phyloP scores from a whole-genome alignment of 2,113 vertebrate species.

The Zapus hudsonius region DNA sequence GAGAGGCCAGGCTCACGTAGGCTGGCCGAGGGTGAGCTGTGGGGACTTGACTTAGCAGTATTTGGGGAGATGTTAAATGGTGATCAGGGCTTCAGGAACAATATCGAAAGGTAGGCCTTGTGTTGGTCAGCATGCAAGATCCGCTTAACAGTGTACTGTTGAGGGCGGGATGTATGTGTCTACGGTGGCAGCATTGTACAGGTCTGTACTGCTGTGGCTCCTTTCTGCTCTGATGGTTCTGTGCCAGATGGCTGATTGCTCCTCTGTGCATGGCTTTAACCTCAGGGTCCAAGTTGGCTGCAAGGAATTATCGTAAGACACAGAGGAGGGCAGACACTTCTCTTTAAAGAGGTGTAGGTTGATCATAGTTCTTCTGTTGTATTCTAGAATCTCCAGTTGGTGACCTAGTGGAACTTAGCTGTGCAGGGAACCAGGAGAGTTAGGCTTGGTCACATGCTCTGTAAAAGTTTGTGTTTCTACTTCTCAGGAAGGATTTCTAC shows the following conservation, averaged over 20 bases:
- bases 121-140: background rate
- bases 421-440: background rate
- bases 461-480: background rate
- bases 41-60: background rate
- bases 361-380: rapidly evolving
- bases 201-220: no score
- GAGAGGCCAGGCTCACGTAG: background rate
- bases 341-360: no score
- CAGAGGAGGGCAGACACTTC: background rate
- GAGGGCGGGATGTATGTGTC: rapidly evolving
- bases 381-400: background rate
- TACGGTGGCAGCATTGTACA: rapidly evolving
- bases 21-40: background rate
- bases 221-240: background rate
- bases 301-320: rapidly evolving
- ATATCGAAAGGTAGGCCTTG: background rate
- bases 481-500: background rate
- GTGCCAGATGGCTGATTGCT: rapidly evolving
- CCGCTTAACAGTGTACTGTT: rapidly evolving
- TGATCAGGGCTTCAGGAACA: background rate
- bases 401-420: background rate
- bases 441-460: rapidly evolving
- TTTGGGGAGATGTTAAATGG: background rate
- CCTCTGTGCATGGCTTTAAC: background rate
- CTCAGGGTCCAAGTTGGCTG: background rate